phyloP scores from a whole-genome alignment of 1,140 invertebrate species.

The Penaeus japonicus region DNA sequence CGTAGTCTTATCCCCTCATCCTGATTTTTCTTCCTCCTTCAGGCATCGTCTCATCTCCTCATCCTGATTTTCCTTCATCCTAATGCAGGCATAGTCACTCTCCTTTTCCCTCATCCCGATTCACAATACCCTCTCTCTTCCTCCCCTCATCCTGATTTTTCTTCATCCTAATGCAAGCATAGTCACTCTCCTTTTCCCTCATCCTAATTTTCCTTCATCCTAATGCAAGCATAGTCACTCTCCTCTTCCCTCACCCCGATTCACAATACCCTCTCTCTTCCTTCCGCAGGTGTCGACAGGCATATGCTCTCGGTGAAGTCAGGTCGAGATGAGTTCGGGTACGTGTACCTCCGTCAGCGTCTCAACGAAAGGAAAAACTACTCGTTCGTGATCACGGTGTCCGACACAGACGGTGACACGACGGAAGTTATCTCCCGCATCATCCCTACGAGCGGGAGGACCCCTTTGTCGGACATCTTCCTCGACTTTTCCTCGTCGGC shows the following conservation, averaged over 20 bases:
- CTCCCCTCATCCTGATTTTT: too few species aligned
- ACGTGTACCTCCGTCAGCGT: constrained; percentile 9
- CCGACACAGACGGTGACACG: neutral
- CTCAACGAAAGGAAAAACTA: neutral
- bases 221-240: too few species aligned
- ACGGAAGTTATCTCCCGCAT: neutral
- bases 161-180: too few species aligned
- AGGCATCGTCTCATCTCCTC: too few species aligned
- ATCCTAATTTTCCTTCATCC: too few species aligned
- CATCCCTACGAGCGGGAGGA: neutral
- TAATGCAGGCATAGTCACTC: too few species aligned
- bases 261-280: neutral
- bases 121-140: neutral
- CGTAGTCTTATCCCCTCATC: too few species aligned
- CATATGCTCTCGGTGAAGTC: neutral
- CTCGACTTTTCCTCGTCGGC: neutral
- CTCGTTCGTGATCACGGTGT: constrained; percentile 8
- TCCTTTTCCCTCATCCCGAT: too few species aligned
- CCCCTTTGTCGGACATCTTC: constrained; percentile 20
- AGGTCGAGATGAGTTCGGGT: constrained; percentile 1
- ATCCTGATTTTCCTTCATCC: too few species aligned
- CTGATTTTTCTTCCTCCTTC: too few species aligned
- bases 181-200: too few species aligned
- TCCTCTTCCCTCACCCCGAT: too few species aligned
- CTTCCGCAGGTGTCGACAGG: neutral